Base-by-base conservation (phyloP, 2,113 vertebrate species). In the Cacatua alba region DNA sequence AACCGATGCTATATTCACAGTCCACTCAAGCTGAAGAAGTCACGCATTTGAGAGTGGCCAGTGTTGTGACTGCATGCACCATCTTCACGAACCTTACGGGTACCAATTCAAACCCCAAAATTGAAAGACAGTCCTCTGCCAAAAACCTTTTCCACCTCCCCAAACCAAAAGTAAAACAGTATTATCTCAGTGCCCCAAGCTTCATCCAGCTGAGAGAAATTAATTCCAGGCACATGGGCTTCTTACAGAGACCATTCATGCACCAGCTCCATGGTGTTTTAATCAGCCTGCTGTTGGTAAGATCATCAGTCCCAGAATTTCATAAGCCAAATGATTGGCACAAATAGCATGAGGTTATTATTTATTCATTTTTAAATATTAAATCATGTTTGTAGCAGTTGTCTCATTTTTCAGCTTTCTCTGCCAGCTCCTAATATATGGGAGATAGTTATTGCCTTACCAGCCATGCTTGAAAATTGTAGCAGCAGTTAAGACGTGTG, bases 361-460 rank as follows among this genome's bases (percentile, higher is more conserved):
- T 81, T 90, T 92, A 65, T 46, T 92, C 2, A 39, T 81, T 95
- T 92, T 88, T 19, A 69, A 92, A 69, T 72, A 77, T 74, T 86
- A 83, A 88, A 69, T 74, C 24, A 48, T 62, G 44, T 3, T 69
- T 88, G 91, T 86, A 88, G 64, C n/a, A 14, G 23, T 81, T 96
- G 72, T 86, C 44, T 88, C 80, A 59, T 83, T 83, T 93, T 94
- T 91, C 80, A 78, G 16, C 69, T 78, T 78, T 14, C 41, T 78
- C n/a, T 65, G 55, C 39, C 77, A 89, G 25, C 31, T 69, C n/a
- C 72, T 91, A 81, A 52, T 77, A 19, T 24, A 74, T 25, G 18
- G 41, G 33, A 77, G 46, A 86, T n/a, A 71, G 46, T 81, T 83
- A 46, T 0, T 91, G 60, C 53, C 28, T 74, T 84, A 49, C 46